Base-by-base conservation (phyloP, 2,113 vertebrate species). In the Nesoenas mayeri region DNA sequence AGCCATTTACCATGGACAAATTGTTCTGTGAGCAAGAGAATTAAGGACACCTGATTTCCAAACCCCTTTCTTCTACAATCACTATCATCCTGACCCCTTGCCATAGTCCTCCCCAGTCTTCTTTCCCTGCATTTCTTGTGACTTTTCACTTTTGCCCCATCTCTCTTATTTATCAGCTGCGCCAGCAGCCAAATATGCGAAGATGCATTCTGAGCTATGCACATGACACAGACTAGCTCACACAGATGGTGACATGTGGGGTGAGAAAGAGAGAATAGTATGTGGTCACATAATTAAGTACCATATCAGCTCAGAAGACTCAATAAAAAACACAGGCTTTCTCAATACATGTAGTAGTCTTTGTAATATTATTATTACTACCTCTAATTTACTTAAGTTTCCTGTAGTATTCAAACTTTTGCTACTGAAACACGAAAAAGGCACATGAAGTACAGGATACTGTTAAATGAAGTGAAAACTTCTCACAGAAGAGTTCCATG, bases 81-180 rank as follows among this genome's bases (percentile, higher is more conserved):
- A 50, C 25, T 34, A 18, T 32, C 32, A 81, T 10, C 26, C 57
- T 32, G 20, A 71, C 12, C 18, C 16, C 25, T n/a, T 40, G 8
- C 51, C 48, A 58, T 2, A 66, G 26, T 2, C 1, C 1, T 3
- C 4, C 5, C 11, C 20, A 22, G 29, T 13, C 24, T 65, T 53
- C 9, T 21, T 13, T 61, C 26, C 53, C 13, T 16, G 14, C 31
- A 28, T 28, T 83, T 77, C 58, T 53, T 15, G 19, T 16, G 32
- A 13, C 22, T 71, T 88, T 85, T 70, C 16, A 40, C 18, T 57
- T 61, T n/a, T 62, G 4, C 11, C 47, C 12, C 34, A 3, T 17
- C 48, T 34, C 40, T 62, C 16, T 22, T 51, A 16, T 19, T 71
- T 64, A 71, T 51, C 73, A 81, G 18, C 24, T 83, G 10, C 12